Evolutionary conservation across 2,888 invertebrate genomes (phyloP).

Genomic region (Agrotis clavis): DNA sequence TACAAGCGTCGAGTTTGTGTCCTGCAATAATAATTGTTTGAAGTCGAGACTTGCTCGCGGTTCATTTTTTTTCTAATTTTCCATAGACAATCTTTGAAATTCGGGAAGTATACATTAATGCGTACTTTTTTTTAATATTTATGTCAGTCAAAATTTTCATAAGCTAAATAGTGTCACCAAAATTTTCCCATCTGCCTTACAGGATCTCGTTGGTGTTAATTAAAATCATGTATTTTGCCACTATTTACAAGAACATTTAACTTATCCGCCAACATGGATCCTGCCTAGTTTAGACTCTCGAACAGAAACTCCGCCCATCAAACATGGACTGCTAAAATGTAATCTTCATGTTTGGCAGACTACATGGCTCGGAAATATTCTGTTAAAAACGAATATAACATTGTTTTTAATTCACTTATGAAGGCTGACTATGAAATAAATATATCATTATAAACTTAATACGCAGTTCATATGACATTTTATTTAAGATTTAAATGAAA

Average conservation of each 20-base stretch:
- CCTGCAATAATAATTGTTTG: too few species aligned
- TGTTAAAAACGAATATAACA: not conserved
- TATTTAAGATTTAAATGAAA: slow-evolving; percentile 24
- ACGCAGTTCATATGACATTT: slow-evolving; percentile 3
- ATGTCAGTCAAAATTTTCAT: too few species aligned
- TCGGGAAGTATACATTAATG: too few species aligned
- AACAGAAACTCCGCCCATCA: slow-evolving; percentile 13
- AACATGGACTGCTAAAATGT: slow-evolving; percentile 56
- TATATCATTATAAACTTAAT: slow-evolving; percentile 4
- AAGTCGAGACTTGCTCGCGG: too few species aligned
- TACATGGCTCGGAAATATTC: not conserved
- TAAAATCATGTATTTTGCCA: slow-evolving; percentile 3
- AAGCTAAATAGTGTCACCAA: not conserved
- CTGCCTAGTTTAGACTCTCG: slow-evolving; percentile 29
- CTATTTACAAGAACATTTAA: slow-evolving; percentile 19
- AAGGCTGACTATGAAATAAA: slow-evolving; percentile 8
- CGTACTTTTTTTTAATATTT: too few species aligned
- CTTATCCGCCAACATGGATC: slow-evolving; percentile 1
- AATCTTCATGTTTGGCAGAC: slow-evolving; percentile 44
- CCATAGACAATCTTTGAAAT: too few species aligned
- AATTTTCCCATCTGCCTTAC: not conserved
- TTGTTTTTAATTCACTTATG: slow-evolving; percentile 41
- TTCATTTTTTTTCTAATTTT: too few species aligned
- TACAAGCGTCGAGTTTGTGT: too few species aligned
- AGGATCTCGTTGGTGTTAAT: not conserved